phyloP scores from a whole-genome alignment of 2,113 vertebrate species.

The Bungarus multicinctus region DNA sequence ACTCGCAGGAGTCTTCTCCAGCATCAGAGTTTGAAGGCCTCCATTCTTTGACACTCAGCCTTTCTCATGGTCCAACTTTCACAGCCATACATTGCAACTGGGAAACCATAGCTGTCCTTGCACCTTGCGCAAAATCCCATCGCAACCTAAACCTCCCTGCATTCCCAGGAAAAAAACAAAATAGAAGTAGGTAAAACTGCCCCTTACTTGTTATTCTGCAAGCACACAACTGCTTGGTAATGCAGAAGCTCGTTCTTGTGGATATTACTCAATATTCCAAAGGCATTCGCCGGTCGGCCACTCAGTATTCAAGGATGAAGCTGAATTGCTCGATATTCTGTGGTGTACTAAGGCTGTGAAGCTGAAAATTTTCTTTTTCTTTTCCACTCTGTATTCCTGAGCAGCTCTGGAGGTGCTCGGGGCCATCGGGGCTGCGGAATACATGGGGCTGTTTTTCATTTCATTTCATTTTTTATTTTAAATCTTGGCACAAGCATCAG shows the following conservation, averaged over 20 bases:
- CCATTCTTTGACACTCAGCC: too few relatives aligned
- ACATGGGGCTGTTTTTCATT: background rate
- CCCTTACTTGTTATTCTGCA: background rate
- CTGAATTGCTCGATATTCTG: background rate
- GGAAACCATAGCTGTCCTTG: too few relatives aligned
- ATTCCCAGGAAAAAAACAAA: too few relatives aligned
- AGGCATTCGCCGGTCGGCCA: background rate
- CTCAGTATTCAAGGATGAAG: background rate
- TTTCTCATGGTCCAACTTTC: too few relatives aligned
- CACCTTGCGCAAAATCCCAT: background rate
- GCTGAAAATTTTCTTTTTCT: background rate
- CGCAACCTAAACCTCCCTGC: too few relatives aligned
- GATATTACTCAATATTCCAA: background rate
- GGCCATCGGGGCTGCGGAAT: background rate
- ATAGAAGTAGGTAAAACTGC: background rate
- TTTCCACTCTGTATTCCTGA: background rate
- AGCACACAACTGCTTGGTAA: background rate
- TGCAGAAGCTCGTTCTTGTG: background rate
- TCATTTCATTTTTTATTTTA: background rate
- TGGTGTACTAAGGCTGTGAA: background rate
- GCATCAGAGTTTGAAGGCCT: too few relatives aligned
- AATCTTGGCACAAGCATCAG: background rate
- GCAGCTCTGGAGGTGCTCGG: background rate
- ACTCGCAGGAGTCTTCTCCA: too few relatives aligned
- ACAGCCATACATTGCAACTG: too few relatives aligned